Percentiles rank a stretch among this genome's conserved stretches.
These are phyloP conservation scores for Bhutanitis thaidina DNA, from an alignment of 2,888 invertebrate species.

Conservation along the genomic window DNA sequence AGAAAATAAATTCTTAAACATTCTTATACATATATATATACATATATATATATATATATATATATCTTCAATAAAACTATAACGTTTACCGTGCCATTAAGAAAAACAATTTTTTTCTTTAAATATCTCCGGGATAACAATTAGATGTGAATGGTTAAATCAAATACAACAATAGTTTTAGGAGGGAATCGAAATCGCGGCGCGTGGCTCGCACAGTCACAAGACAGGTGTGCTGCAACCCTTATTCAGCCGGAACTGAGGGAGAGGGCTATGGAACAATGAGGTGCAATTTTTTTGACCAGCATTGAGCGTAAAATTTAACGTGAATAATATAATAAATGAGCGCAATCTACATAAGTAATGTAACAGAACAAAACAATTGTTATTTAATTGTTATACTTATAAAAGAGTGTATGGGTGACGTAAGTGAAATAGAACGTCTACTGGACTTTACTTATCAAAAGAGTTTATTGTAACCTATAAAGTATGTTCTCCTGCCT, in stretches of 20 bases:
- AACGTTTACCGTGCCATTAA: no score
- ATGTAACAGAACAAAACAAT: no score
- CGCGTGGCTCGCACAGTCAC: slow-evolving; percentile 30
- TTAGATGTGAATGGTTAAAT: slow-evolving; percentile 16
- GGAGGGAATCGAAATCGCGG: slow-evolving; percentile 22
- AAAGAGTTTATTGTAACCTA: no score
- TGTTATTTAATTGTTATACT: no score
- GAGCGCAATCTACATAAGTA: not conserved
- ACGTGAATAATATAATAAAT: not conserved
- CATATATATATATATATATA: no score
- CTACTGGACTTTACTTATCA: no score
- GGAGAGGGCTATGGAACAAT: slow-evolving; percentile 22
- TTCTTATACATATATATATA: no score
- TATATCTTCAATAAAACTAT: no score
- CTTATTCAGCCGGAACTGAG: slow-evolving; percentile 24
- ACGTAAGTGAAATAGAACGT: no score
- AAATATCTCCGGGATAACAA: slow-evolving; percentile 5
- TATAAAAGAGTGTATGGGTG: no score
- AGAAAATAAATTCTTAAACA: no score
- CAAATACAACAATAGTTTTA: slow-evolving; percentile 16
- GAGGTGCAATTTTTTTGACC: slow-evolving; percentile 5
- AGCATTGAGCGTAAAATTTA: slow-evolving; percentile 5
- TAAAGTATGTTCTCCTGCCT: no score
- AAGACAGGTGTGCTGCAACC: slow-evolving; percentile 34
- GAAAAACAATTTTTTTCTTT: not conserved